Base-by-base conservation (phyloP, 2,888 invertebrate genomes). In the Hirtodrosophila histrioides region DNA sequence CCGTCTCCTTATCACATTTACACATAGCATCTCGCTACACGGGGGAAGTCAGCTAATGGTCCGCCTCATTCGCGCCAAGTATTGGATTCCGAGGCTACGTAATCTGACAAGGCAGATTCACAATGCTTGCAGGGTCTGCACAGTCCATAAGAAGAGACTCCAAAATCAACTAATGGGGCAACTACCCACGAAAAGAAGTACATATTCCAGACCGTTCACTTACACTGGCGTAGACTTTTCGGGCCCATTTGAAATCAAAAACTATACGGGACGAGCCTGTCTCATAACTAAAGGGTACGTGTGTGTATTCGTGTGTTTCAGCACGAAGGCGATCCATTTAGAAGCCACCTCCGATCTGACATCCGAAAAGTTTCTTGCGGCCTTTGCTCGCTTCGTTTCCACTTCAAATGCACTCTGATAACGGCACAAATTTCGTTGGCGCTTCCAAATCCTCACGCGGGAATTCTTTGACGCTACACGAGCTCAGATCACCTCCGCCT, bases 261-360 rank as follows among this genome's bases (percentile, higher is more conserved):
- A 40, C 9, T 40, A 40, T 3, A 40, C 40, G 2, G 23, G 40
- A 3, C 23, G 40, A 2, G 40, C 40, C 0, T 40, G 40, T 9
- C 10, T 40, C 12, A 40, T 40, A 3, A 17, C 23, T 8, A 48
- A 37, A n/a, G 48, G 36, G 1, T 36, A 48, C 24, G 36, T 48
- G 5, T 48, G 48, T 24, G 48, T 48, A 1, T 48, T 36, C 10
- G 48, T 36, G 7, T 48, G 48, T 11, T 48, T 48, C 12, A 29
- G 44, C 8, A 44, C 44, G 3, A 44, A 44, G 11, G 44, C 44
- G 0, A 44, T 44, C 6, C 29, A 44, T 5, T 31, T 44, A 4
- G 29, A 44, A 6, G 11, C 44, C 8, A 31, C 44, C 3, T 29
- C 31, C 3, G 44, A 44, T n/a, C 12, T 44, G 1, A 29, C 44